phyloP scores from a whole-genome alignment of 2,888 invertebrate genomes.

The Resseliella maxima region DNA sequence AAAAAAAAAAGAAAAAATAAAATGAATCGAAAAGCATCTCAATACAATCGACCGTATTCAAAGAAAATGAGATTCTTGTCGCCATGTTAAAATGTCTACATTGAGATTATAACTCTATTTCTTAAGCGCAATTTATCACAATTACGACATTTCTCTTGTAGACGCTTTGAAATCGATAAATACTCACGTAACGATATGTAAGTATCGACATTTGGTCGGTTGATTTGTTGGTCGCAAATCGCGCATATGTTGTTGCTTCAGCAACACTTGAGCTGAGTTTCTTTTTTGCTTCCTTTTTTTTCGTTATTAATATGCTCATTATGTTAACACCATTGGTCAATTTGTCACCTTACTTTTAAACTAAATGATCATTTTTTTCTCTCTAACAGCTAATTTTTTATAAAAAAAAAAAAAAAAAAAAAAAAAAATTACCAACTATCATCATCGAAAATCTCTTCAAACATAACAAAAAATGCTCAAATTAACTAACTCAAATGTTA shows the following conservation, averaged over 20 bases:
- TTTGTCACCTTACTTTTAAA: background rate
- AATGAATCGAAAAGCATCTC: too few species aligned
- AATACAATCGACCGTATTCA: background rate
- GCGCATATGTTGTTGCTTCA: background rate
- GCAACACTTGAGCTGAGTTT: background rate
- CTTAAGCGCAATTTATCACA: background rate
- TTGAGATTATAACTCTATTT: background rate
- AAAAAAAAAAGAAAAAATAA: background rate
- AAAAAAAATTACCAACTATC: too few species aligned
- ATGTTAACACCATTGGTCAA: conserved; percentile 8
- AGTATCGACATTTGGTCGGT: background rate
- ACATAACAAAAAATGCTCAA: too few species aligned
- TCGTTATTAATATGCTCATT: conserved; percentile 1
- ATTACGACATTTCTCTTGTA: background rate
- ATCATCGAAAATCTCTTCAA: too few species aligned
- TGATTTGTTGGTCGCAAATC: background rate
- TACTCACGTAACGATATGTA: background rate
- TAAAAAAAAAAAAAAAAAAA: too few species aligned
- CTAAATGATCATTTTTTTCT: background rate
- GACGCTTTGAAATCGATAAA: background rate
- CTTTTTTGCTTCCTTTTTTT: too few species aligned
- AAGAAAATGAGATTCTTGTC: background rate
- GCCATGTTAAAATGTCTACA: background rate
- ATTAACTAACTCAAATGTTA: too few species aligned
- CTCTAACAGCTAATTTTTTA: too few species aligned